phyloP scores from a whole-genome alignment of 1,140 invertebrate genomes.

The Ridgeia piscesae region DNA sequence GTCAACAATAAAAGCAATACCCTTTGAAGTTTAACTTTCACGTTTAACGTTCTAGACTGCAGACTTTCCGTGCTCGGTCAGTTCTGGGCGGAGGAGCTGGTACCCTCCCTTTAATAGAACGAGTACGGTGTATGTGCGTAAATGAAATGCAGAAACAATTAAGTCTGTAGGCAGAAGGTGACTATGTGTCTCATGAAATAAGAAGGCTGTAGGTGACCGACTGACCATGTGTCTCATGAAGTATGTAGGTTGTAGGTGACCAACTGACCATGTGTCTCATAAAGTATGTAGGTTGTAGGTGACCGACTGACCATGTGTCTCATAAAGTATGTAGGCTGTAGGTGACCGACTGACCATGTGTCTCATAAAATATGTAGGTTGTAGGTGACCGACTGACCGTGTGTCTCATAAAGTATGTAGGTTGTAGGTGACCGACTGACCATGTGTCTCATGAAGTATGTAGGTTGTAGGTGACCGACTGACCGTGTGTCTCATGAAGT shows the following conservation, averaged over 20 bases:
- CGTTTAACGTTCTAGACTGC: no score
- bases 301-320: background rate
- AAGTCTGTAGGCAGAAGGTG: background rate
- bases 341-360: background rate
- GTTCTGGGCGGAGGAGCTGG: no score
- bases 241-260: background rate
- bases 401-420: background rate
- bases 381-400: background rate
- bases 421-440: background rate
- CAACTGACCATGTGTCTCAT: background rate
- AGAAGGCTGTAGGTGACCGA: no score
- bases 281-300: background rate
- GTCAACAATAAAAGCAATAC: no score
- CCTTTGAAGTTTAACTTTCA: no score
- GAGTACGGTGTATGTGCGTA: background rate
- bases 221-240: background rate
- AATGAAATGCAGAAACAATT: background rate
- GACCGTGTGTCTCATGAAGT: background rate
- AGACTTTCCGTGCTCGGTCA: no score
- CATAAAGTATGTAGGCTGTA: background rate
- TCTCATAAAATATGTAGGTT: background rate
- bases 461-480: background rate
- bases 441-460: background rate
- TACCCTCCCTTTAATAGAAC: background rate
- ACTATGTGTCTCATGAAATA: background rate